Evolutionary conservation across 2,797 vertebrate species (phyloP).

Genomic region (Halcyon chelicuti): DNA sequence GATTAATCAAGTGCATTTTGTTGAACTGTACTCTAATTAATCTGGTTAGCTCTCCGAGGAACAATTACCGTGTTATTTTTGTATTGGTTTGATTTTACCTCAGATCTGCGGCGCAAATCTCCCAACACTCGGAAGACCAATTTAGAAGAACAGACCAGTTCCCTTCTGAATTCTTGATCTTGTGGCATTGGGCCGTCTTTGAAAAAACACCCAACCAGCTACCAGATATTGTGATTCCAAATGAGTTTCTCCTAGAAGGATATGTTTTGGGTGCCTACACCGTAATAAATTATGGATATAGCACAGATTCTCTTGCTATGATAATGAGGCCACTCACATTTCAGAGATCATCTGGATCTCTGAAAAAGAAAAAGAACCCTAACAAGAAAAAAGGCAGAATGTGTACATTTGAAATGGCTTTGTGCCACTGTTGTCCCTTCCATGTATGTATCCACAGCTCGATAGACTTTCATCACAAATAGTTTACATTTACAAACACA

Average conservation of each 20-base stretch:
- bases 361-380: neutral
- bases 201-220: neutral
- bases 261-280: neutral
- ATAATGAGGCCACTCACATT: neutral
- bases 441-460: neutral
- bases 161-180: neutral
- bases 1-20: neutral
- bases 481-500: neutral
- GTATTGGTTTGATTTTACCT: slow-evolving; percentile 12
- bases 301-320: neutral
- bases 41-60: slow-evolving; percentile 22
- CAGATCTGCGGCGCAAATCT: neutral
- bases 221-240: neutral
- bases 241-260: neutral
- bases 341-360: neutral
- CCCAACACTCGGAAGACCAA: neutral
- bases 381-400: neutral
- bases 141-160: neutral
- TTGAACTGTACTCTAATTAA: slow-evolving; percentile 16
- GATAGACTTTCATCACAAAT: neutral
- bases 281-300: neutral
- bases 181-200: neutral
- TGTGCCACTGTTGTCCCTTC: neutral
- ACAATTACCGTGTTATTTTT: neutral
- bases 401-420: neutral